phyloP scores from a whole-genome alignment of 2,797 vertebrate genomes.

The Helicolenus hilgendorfi region DNA sequence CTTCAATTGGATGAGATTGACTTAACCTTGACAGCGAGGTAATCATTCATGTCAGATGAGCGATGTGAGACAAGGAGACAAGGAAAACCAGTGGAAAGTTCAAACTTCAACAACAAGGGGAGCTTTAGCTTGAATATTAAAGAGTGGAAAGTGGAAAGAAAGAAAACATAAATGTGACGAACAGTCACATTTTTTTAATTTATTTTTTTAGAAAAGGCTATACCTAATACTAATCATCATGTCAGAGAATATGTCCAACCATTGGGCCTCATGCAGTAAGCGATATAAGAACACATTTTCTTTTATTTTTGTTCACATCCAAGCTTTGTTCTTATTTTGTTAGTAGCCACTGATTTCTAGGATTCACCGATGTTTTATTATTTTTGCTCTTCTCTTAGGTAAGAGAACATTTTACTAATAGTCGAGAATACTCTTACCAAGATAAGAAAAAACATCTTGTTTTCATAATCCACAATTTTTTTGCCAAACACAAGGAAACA shows the following conservation, averaged over 20 bases:
- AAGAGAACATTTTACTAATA: too few species aligned
- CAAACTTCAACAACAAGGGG: background rate
- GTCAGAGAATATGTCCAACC: background rate
- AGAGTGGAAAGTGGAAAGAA: background rate
- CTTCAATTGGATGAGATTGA: constrained; percentile 40
- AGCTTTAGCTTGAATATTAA: background rate
- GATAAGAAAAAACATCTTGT: too few species aligned
- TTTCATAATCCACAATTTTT: too few species aligned
- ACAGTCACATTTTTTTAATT: background rate
- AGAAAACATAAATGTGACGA: background rate
- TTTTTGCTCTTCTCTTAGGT: too few species aligned
- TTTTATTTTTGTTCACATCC: too few species aligned
- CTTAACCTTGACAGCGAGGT: constrained; percentile 15
- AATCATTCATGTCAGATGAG: constrained; percentile 38
- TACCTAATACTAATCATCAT: background rate
- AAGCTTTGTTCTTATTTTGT: too few species aligned
- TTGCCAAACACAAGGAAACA: too few species aligned
- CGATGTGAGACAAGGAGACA: background rate
- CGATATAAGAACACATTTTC: fast-evolving
- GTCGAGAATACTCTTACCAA: too few species aligned
- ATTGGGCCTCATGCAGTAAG: too few species aligned
- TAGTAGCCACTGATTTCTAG: too few species aligned
- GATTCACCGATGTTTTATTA: too few species aligned
- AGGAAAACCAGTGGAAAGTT: background rate
- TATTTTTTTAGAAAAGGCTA: background rate